These are phyloP conservation scores for Torymus texanus DNA, from an alignment of 2,888 invertebrate species.

Conservation along the genomic window DNA sequence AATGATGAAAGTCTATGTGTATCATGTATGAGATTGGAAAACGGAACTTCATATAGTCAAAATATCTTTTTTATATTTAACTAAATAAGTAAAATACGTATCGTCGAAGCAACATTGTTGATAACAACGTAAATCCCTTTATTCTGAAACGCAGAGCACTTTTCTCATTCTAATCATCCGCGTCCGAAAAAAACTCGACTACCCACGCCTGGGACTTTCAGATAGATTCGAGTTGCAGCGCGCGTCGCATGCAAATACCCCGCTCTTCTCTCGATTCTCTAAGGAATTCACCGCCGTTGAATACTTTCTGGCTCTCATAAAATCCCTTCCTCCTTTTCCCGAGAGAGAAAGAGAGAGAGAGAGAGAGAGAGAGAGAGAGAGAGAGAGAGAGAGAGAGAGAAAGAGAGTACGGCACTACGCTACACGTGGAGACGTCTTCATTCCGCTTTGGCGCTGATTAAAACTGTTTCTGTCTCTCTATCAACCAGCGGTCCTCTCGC, in stretches of 20 bases:
- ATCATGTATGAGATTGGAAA: no score
- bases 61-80: no score
- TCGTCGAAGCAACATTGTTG: no score
- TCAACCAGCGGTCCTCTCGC: no score
- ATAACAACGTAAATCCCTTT: neutral
- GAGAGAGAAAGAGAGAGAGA: slow-evolving; percentile 17
- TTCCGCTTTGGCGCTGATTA: slow-evolving; percentile 13
- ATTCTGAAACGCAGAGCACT: no score
- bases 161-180: neutral
- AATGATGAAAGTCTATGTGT: no score
- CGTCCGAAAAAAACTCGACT: neutral
- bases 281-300: slow-evolving; percentile 21
- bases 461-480: neutral
- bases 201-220: neutral
- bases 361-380: no score
- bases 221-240: slow-evolving; percentile 12
- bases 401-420: no score
- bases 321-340: slow-evolving; percentile 21
- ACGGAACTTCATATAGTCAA: no score
- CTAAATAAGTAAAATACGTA: no score
- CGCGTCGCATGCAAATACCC: slow-evolving; percentile 36
- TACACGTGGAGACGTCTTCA: slow-evolving; percentile 26
- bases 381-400: no score
- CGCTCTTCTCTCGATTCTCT: slow-evolving; percentile 2
- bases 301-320: slow-evolving; percentile 32